Percentiles rank a stretch among this genome's conserved stretches.
phyloP scores from a whole-genome alignment of 2,113 vertebrate species.

The Ceratotherium simum region DNA sequence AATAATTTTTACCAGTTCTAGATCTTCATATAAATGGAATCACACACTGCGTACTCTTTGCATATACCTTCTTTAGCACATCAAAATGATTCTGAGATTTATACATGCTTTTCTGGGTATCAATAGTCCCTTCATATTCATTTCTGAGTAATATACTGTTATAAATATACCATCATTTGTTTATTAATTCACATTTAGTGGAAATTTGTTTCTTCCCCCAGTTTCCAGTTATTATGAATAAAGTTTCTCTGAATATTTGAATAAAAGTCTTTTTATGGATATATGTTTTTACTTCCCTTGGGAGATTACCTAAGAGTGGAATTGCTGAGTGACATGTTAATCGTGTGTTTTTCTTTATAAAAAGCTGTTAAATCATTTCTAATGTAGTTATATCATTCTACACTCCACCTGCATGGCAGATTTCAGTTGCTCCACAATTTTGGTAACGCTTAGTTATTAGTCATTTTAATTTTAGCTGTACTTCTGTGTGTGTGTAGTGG shows the following conservation, averaged over 20 bases:
- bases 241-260: not conserved
- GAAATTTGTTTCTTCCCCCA: not conserved
- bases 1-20: not conserved
- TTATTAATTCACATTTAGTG: not conserved
- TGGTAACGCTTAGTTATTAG: not conserved
- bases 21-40: not conserved
- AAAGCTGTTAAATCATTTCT: not conserved
- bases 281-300: not conserved
- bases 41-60: not conserved
- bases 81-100: not conserved
- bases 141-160: not conserved
- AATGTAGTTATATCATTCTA: not conserved
- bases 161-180: not conserved
- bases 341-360: not conserved
- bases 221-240: not conserved
- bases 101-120: not conserved
- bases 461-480: not conserved
- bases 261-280: not conserved
- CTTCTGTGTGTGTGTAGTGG: not conserved
- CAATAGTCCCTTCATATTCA: not conserved
- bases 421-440: not conserved
- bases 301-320: not conserved
- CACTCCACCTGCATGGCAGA: not conserved
- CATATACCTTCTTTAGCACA: not conserved
- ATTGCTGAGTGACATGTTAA: not conserved